A percentile compares a stretch with the other conserved stretches of the same genome.
Evolutionary conservation across 2,888 invertebrate species (phyloP).

Genomic region (Leucania comma): DNA sequence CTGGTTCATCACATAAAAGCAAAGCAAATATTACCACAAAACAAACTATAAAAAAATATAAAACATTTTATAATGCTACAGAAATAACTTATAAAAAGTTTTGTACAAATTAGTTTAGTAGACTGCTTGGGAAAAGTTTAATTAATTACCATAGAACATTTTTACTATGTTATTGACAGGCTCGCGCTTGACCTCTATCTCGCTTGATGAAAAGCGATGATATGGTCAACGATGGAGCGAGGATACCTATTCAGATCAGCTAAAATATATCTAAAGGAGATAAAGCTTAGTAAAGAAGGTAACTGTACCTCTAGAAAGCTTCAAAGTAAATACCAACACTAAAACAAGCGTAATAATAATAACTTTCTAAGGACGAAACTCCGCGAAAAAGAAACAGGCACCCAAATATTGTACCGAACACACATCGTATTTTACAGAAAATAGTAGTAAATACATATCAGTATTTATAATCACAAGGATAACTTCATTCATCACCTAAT

Average conservation of each 20-base stretch:
- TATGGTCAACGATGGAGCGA: no score
- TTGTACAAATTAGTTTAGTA: not conserved
- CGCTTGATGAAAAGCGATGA: no score
- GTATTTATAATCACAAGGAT: not conserved
- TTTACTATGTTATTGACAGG: no score
- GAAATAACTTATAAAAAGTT: not conserved
- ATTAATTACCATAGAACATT: not conserved
- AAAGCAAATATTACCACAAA: no score
- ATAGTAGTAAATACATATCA: not conserved
- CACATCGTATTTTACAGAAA: not conserved
- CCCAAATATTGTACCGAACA: not conserved
- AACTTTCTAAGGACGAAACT: not conserved
- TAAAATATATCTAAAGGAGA: no score
- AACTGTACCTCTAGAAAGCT: no score
- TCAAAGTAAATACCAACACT: not conserved
- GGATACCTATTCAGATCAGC: no score
- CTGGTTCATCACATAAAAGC: no score
- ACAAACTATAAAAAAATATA: not conserved
- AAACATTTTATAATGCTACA: not conserved
- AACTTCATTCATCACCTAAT: slow-evolving; percentile 12
- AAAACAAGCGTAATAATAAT: not conserved
- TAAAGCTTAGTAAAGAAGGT: not conserved
- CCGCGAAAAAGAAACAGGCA: not conserved
- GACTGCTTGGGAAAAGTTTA: not conserved
- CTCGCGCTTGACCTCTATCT: no score